Base-by-base conservation (phyloP, 2,888 invertebrate species). In the Salticus scenicus region DNA sequence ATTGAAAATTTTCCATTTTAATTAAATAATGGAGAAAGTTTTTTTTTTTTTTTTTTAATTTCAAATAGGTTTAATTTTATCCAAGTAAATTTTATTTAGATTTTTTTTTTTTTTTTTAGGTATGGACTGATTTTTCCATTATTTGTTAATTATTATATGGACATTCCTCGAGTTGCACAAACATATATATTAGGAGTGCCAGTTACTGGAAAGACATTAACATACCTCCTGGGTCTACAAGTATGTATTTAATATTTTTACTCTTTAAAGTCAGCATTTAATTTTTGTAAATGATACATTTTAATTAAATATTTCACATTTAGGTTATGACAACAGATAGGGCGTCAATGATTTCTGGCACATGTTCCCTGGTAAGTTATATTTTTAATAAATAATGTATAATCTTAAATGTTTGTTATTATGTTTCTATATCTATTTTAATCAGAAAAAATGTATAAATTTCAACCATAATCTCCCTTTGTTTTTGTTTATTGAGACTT, bases 121-220 rank as follows among this genome's bases (percentile, higher is more conserved):
- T 92, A 91, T 88, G 91, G 91, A 70, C 88, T 92, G 31, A 91
- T 93, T 51, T 93, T 92, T 88, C 92, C 93, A 0, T 89, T 93
- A 87, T 93, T 92, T 90, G 91, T 93, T 5, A 92, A 92, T 79
- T 93, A 92, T 89, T 92, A 91, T 89, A 91, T 91, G 89, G 92
- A 93, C 89, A 92, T 93, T 87, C 92, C 92, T 7, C 90, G 92
- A 66, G 92, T 92, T 24, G 91, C 92, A 14, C 90, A 91, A 81
- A 91, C 92, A 1, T 90, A 91, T 88, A 89, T 92, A 7, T 88
- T 92, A 86, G 92, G 93, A 1, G 90, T 93, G 30, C 93, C 93
- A 10, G 91, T 93, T 77, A 93, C 93, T 1, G 92, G 92, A n/a
- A 93, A 93, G 89, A 92, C 92, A 1, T 89, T 93, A 70, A 92